These are phyloP conservation scores for Musca vetustissima DNA, from an alignment of 1,140 invertebrate species.

Conservation along the genomic window DNA sequence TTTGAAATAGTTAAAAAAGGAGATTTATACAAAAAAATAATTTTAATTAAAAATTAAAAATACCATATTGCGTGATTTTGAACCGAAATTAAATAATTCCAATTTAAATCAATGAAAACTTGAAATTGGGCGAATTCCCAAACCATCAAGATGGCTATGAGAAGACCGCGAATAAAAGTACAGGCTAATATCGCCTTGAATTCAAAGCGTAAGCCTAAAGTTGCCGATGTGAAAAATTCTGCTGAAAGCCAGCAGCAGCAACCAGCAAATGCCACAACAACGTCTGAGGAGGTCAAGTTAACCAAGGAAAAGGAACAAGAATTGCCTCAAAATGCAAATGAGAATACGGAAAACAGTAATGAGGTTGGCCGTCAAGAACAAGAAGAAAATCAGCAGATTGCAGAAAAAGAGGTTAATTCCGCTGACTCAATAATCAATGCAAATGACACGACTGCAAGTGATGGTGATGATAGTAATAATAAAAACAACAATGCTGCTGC, in stretches of 20 bases:
- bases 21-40: too few relatives aligned
- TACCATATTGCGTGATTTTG: conserved; percentile 5
- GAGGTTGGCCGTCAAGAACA: too few relatives aligned
- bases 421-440: not conserved
- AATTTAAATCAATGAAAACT: conserved; percentile 7
- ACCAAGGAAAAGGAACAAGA: not conserved
- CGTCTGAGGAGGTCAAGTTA: not conserved
- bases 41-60: too few relatives aligned
- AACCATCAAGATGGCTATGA: conserved; percentile 50
- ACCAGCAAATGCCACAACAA: conserved; percentile 7
- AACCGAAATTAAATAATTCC: not conserved
- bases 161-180: conserved; percentile 59
- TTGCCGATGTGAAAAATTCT: conserved; percentile 28
- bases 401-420: conserved; percentile 19
- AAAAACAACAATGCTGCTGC: not conserved
- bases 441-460: conserved; percentile 1
- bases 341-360: too few relatives aligned
- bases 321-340: not conserved
- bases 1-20: too few relatives aligned
- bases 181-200: conserved; percentile 50
- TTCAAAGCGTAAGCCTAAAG: conserved; percentile 42
- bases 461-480: not conserved
- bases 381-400: not conserved
- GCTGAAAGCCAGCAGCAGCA: not conserved
- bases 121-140: not conserved